These are phyloP conservation scores for Cheilosia variabilis DNA, from an alignment of 2,888 invertebrate species.

Conservation along the genomic window DNA sequence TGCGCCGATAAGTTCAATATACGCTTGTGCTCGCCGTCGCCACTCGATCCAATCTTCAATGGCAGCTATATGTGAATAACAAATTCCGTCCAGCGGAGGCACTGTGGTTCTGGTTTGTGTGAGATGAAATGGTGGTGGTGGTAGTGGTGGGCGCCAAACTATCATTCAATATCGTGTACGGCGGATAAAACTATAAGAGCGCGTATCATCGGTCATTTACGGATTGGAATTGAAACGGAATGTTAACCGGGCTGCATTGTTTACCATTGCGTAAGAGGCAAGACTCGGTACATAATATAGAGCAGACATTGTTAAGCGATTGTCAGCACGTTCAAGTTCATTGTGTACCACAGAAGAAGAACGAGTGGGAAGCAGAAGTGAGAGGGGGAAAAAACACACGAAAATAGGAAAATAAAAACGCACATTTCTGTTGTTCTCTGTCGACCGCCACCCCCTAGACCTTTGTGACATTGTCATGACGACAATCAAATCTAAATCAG, in stretches of 20 bases:
- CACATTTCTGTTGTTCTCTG: constrained; percentile 41
- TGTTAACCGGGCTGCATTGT: constrained; percentile 35
- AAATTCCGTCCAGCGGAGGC: constrained; percentile 14
- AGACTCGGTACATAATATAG: constrained; percentile 12
- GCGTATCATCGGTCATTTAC: constrained; percentile 31
- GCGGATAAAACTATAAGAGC: constrained; percentile 25
- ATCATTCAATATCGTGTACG: constrained; percentile 7
- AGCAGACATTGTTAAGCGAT: constrained; percentile 25
- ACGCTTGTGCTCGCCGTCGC: constrained; percentile 36
- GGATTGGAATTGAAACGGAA: constrained; percentile 43
- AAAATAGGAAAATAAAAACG: constrained; percentile 26
- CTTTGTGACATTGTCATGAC: constrained; percentile 24
- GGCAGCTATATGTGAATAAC: constrained; percentile 24
- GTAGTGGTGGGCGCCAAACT: constrained; percentile 15
- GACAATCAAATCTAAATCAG: constrained; percentile 39
- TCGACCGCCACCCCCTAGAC: constrained; percentile 14
- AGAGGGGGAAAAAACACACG: not conserved
- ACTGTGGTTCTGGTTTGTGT: constrained; percentile 14
- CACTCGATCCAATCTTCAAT: constrained; percentile 61
- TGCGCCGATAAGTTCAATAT: constrained; percentile 57
- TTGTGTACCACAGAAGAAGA: constrained; percentile 21
- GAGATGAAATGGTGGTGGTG: constrained; percentile 1
- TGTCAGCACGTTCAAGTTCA: constrained; percentile 66
- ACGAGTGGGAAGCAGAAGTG: not conserved
- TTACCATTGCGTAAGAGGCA: constrained; percentile 58